Evolutionary conservation across 1,140 invertebrate genomes (phyloP), one percentile per base, ranked within the genome.

Genomic region (Apis florea): DNA sequence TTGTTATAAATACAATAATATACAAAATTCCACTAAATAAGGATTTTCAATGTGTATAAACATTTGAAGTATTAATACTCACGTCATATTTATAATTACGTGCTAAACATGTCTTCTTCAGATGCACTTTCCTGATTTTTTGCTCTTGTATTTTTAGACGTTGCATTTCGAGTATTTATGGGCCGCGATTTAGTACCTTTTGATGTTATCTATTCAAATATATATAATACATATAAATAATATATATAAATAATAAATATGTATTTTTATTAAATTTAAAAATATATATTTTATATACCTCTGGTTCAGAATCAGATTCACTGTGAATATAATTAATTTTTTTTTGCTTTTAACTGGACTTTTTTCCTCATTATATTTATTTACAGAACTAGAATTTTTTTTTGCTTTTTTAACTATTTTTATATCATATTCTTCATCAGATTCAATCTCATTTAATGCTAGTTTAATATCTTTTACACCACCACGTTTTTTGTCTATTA

Each of bases 371-470:
- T 77, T 59, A 67, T 21, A 40, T 12, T 68, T 75, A 58, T 21
- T 61, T 47, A 53, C 17, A 54, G 47, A 24, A 78, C 67, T 66
- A 2, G 24, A 13, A 40, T 40, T 11, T 68, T 84, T 59, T 66
- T 88, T 90, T 19, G 70, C 82, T 76, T 93, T 93, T 63, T 91
- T 93, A 64, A 84, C 77, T 70, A 94, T 93, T 75, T 90, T 89
- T 76, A 94, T 89, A 75, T 92, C 92, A 77, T 92, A 93, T 70
- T 93, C 92, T 26, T 88, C 89, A 10, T 93, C 93, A 5, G 91
- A 82, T 90, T 88, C 90, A 73, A 93, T 88, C 54, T 88, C 84
- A 10, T 89, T 75, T 47, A 94, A 71, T 63, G 88, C 83, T 68
- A 90, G 86, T 40, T 85, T 89, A 24, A 93, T 89, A 68, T 89